Evolutionary conservation across 2,797 vertebrate genomes (phyloP).

Genomic region (Ptychobarbus kaznakovi): DNA sequence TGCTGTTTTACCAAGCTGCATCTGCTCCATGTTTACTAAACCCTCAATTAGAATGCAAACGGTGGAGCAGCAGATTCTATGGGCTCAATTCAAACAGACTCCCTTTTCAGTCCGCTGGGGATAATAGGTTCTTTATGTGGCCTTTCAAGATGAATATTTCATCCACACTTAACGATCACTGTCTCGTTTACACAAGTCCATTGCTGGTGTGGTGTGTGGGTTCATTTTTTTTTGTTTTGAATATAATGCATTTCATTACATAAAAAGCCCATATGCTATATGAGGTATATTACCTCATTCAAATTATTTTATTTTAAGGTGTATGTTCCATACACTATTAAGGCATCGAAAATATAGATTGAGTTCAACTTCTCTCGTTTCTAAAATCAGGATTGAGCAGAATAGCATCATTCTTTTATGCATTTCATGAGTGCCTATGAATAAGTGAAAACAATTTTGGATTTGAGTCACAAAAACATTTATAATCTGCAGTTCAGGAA

Average conservation of each 20-base stretch:
- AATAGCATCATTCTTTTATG: background rate
- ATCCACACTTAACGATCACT: conserved; percentile 41
- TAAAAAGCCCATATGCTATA: background rate
- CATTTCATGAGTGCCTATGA: conserved; percentile 5
- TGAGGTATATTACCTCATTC: background rate
- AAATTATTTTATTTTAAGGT: background rate
- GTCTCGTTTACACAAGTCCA: conserved; percentile 49
- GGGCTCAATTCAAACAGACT: conserved; percentile 60
- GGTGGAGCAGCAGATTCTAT: conserved; percentile 56
- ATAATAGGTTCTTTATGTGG: conserved; percentile 53
- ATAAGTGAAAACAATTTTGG: conserved; percentile 40
- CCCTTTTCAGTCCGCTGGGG: conserved; percentile 54
- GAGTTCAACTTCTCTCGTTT: background rate
- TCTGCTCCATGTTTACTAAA: conserved; percentile 62
- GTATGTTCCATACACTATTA: background rate
- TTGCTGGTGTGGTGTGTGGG: conserved; percentile 26
- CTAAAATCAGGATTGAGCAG: background rate
- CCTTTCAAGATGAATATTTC: conserved; percentile 54
- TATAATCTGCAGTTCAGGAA: conserved; percentile 77
- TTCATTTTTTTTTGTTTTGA: conserved; percentile 1
- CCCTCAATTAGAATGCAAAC: conserved; percentile 62
- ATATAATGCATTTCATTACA: background rate
- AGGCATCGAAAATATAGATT: background rate
- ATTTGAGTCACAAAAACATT: conserved; percentile 67
- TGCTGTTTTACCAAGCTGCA: conserved; percentile 57